These are phyloP conservation scores for Lucilia sericata DNA, from an alignment of 1,140 invertebrate species.

Conservation along the genomic window DNA sequence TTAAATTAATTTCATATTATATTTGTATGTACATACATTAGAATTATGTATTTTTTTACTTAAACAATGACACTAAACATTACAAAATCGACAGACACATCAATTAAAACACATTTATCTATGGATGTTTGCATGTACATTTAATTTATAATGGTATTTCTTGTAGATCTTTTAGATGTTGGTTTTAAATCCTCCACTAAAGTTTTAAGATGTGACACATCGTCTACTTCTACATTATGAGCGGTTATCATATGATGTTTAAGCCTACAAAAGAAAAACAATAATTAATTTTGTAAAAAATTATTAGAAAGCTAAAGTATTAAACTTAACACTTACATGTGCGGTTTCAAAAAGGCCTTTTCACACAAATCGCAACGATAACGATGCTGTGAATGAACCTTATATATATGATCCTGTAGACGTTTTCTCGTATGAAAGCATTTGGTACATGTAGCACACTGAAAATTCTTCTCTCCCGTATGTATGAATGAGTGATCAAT, in stretches of 20 bases:
- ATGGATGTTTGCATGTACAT: too few relatives aligned
- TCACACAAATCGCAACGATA: conserved; percentile 35
- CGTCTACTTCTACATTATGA: conserved; percentile 12
- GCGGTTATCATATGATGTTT: conserved; percentile 25
- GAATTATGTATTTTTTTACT: too few relatives aligned
- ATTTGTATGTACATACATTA: too few relatives aligned
- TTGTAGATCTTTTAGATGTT: background rate
- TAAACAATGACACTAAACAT: too few relatives aligned
- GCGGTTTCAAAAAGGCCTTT: conserved; percentile 27
- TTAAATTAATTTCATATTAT: too few relatives aligned
- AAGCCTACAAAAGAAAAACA: background rate
- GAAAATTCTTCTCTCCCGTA: conserved; percentile 6
- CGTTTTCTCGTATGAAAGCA: conserved; percentile 30
- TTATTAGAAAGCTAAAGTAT: background rate
- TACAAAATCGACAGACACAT: too few relatives aligned
- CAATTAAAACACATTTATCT: too few relatives aligned
- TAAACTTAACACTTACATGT: background rate
- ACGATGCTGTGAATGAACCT: conserved; percentile 24
- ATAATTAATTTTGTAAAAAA: background rate
- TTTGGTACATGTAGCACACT: background rate
- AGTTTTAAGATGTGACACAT: conserved; percentile 28
- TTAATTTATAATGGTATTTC: background rate
- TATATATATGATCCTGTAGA: conserved; percentile 35
- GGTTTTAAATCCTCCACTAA: background rate
- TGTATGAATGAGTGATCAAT: conserved; percentile 32